Evolutionary conservation across 1,140 invertebrate genomes (phyloP), one percentile per base, ranked within the genome.

Genomic region (Anagrus nilaparvatae): DNA sequence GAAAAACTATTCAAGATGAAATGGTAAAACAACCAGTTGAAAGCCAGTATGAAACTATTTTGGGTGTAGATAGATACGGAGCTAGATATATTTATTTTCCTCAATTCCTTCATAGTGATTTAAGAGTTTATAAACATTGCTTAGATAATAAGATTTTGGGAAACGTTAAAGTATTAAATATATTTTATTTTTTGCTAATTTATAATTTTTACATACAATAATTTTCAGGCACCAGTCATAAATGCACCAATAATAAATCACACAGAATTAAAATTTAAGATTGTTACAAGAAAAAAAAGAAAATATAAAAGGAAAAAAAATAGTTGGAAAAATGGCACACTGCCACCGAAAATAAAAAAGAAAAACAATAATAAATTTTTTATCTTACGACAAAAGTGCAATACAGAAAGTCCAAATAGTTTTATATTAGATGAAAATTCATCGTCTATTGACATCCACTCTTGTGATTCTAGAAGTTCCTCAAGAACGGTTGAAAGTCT

Each of bases 21-120:
- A 52, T 66, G 10, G 42, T 53, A 0, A 66, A 61, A 12, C 54
- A 62, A 32, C 51, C 55, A 0, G 58, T 51, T 35, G 55, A 64
- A 16, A 44, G 56, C 27, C 52, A 60, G 17, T 54, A 56, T 19
- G 60, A 65, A 29, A 65, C 57, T 6, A 30, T 63, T 35, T 55
- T 78, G n/a, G 77, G 77, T 4, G 54, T 50, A 1, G 77, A 79
- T 54, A 64, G 65, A 21, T 52, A 74, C 14, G 74, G 75, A 3
- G 67, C 71, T 43, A 63, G 58, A 42, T 79, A 76, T 50, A 59
- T 77, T 44, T 73, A 77, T 51, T 74, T 79, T 51, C 74, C 75
- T 29, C 72, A 76, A 43, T 76, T 76, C 49, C 63, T 74, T 50
- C 69, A 72, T 3, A 71, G 55, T 23, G 72, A 77, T 59, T 48